These are phyloP conservation scores for Lytechinus variegatus DNA, from an alignment of 35 echinoderm and acorn worm species.

Conservation along the genomic window DNA sequence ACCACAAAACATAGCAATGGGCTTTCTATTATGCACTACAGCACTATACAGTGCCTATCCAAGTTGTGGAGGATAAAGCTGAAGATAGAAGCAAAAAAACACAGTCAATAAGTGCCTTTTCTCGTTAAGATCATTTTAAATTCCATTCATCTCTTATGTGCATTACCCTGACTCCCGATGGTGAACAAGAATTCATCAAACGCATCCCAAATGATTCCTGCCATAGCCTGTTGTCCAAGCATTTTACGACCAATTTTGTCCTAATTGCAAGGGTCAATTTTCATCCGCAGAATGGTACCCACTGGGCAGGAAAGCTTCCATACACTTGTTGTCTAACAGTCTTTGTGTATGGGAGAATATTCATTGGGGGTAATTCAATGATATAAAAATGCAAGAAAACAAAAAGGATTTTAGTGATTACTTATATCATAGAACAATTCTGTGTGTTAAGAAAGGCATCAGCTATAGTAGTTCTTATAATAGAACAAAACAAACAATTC, in stretches of 20 bases:
- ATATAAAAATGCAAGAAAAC: not conserved
- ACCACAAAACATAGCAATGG: not conserved
- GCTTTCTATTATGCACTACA: not conserved
- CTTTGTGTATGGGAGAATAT: not conserved
- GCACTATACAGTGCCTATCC: not conserved
- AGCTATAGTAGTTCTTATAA: no score
- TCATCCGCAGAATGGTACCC: not conserved
- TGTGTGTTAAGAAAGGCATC: no score
- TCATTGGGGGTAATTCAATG: not conserved
- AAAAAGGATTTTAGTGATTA: not conserved
- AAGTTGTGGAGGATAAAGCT: not conserved
- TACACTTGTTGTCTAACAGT: not conserved
- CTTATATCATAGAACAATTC: not conserved
- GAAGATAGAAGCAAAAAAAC: not conserved
- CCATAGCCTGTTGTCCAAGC: not conserved
- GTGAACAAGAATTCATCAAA: not conserved
- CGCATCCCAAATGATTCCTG: not conserved
- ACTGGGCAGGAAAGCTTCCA: not conserved
- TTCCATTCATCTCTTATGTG: not conserved
- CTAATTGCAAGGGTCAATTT: constrained; percentile 18
- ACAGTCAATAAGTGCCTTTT: not conserved
- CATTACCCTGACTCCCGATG: not conserved
- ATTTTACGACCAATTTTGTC: constrained; percentile 3
- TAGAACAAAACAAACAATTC: no score
- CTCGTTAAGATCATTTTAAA: not conserved